Percentiles rank a stretch among this genome's conserved stretches.
Conservation (phyloP, 2,113 vertebrate species). For the Chionomys nivalis region DNA sequence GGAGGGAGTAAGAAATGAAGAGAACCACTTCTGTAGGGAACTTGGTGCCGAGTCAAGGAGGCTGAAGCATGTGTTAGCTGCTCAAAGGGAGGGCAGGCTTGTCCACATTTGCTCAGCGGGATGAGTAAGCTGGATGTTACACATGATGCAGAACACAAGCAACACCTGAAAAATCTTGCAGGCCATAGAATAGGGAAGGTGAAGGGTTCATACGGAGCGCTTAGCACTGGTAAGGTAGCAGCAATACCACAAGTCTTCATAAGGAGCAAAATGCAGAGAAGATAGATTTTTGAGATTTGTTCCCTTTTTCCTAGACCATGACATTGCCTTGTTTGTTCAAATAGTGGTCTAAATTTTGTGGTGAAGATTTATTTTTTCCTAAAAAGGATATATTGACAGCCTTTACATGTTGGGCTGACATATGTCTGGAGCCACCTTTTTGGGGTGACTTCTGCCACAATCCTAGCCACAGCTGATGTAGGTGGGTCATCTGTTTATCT, state of each 20-base stretch:
- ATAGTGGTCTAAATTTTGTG: neutral
- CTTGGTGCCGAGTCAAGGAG: neutral
- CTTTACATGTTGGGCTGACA: too few species aligned
- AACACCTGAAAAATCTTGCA: neutral
- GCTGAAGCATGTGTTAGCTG: neutral
- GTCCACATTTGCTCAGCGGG: neutral
- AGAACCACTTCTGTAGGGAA: neutral
- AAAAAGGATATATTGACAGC: neutral
- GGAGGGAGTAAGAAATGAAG: too few species aligned
- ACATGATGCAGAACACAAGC: neutral
- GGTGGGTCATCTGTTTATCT: too few species aligned
- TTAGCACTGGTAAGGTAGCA: neutral
- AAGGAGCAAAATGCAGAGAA: neutral
- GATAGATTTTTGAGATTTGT: neutral
- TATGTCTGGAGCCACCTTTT: too few species aligned
- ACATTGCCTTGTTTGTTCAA: neutral
- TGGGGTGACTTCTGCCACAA: too few species aligned
- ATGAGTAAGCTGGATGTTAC: neutral
- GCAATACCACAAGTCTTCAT: neutral
- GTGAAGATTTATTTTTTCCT: neutral
- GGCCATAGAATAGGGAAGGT: neutral
- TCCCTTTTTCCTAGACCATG: neutral
- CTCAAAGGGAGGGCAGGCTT: neutral
- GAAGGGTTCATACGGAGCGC: neutral
- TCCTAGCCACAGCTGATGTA: too few species aligned